Percentiles rank a stretch among this genome's conserved stretches.
Evolutionary conservation across 2,113 vertebrate species (phyloP).

Genomic region (Accipiter virgatus): DNA sequence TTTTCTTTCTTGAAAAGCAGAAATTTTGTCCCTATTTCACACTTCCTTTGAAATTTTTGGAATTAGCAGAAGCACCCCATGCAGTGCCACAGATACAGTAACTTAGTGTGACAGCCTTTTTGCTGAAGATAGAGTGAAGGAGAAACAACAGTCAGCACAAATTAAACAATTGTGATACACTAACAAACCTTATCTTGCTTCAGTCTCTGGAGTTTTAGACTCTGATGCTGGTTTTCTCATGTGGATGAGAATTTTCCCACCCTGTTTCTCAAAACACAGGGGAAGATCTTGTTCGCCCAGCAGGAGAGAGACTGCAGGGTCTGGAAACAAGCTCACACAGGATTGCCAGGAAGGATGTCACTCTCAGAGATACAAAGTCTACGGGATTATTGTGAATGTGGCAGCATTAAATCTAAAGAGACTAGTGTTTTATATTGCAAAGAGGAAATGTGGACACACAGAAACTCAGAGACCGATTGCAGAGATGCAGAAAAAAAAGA

Average conservation of each 20-base stretch:
- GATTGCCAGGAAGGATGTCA: not conserved
- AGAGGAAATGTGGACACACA: not conserved
- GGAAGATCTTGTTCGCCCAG: not conserved
- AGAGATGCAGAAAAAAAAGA: not conserved
- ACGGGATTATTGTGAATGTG: not conserved
- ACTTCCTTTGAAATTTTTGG: not conserved
- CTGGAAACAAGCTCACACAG: not conserved
- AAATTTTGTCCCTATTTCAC: not conserved
- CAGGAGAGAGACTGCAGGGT: not conserved
- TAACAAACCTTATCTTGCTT: not conserved
- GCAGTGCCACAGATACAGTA: not conserved
- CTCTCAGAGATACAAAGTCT: not conserved
- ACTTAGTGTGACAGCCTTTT: not conserved
- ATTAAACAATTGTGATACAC: not conserved
- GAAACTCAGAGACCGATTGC: rapidly evolving
- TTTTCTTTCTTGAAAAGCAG: not conserved
- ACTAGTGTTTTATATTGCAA: not conserved
- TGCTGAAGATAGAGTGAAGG: not conserved
- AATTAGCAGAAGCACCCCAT: not conserved
- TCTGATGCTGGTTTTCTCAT: not conserved
- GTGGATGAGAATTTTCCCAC: not conserved
- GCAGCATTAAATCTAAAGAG: not conserved
- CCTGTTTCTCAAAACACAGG: not conserved
- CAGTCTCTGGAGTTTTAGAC: not conserved
- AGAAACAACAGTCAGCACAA: not conserved